Evolutionary conservation across 2,797 vertebrate species (phyloP).

Genomic region (Podarcis siculus): DNA sequence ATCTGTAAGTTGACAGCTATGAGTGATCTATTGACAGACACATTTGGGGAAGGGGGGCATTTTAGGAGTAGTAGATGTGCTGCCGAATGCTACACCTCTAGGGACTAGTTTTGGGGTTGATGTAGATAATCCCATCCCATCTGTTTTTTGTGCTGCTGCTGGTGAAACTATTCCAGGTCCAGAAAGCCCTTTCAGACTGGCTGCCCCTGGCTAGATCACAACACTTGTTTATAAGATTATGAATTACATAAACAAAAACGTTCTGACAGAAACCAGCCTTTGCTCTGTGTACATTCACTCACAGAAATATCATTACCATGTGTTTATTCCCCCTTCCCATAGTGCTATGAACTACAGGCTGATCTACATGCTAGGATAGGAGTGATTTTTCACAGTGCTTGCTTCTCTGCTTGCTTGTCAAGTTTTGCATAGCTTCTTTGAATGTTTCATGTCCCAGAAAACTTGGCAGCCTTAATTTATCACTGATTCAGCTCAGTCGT

Average conservation of each 20-base stretch:
- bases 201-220: neutral
- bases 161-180: neutral
- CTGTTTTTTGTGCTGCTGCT: neutral
- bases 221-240: neutral
- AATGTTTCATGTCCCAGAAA: neutral
- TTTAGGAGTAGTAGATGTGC: neutral
- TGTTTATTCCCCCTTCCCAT: neutral
- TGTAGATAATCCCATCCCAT: neutral
- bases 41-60: neutral
- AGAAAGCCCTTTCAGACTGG: neutral
- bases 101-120: neutral
- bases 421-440: conserved; percentile 12
- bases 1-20: too few species aligned
- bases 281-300: neutral
- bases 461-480: neutral
- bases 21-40: neutral
- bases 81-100: neutral
- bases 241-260: neutral
- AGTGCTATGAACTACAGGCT: conserved; percentile 1
- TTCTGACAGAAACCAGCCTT: neutral
- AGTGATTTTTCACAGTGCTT: conserved; percentile 27
- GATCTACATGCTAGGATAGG: conserved; percentile 15
- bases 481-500: neutral
- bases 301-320: neutral
- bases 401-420: neutral